Percentiles rank a stretch among this genome's conserved stretches.
These are phyloP conservation scores for Micoletzkya japonica DNA, from an alignment of 2,888 invertebrate species.

Conservation along the genomic window DNA sequence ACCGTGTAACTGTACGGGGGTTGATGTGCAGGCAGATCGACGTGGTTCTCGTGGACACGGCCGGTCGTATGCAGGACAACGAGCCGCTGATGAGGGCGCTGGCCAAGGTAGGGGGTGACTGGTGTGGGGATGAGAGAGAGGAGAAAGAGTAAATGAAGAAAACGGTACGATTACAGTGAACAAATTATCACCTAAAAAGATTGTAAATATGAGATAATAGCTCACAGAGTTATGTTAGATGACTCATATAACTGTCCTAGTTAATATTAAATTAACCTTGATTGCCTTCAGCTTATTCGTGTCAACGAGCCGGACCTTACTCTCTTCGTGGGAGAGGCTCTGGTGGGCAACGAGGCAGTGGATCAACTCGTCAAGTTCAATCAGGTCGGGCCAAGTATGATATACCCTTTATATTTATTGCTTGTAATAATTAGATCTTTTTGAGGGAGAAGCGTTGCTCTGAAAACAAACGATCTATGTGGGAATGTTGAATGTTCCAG, in stretches of 20 bases:
- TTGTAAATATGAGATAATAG: no score
- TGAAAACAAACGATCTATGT: no score
- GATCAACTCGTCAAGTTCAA: slow-evolving; percentile 99
- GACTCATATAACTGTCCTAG: neutral
- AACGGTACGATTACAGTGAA: no score
- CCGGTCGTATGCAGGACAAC: slow-evolving; percentile 99
- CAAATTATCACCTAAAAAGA: no score
- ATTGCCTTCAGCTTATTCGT: slow-evolving; percentile 80
- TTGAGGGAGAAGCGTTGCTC: neutral
- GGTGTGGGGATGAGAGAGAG: no score
- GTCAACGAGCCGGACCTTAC: slow-evolving; percentile 97
- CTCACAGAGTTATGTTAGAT: no score
- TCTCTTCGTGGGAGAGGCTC: slow-evolving; percentile 97
- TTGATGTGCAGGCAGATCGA: slow-evolving; percentile 78
- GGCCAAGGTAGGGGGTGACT: slow-evolving; percentile 77
- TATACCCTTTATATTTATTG: no score
- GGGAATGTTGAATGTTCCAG: slow-evolving; percentile 33
- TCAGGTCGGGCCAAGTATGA: slow-evolving; percentile 60
- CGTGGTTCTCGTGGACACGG: slow-evolving; percentile 95
- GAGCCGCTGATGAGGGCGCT: slow-evolving; percentile 97
- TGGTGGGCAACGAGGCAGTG: slow-evolving; percentile 99
- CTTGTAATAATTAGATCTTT: neutral
- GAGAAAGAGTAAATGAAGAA: no score
- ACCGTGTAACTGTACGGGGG: neutral
- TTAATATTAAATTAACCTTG: neutral